Conservation (phyloP, 2,113 vertebrate genomes). For the Gnathonemus echidnorhynchus region DNA sequence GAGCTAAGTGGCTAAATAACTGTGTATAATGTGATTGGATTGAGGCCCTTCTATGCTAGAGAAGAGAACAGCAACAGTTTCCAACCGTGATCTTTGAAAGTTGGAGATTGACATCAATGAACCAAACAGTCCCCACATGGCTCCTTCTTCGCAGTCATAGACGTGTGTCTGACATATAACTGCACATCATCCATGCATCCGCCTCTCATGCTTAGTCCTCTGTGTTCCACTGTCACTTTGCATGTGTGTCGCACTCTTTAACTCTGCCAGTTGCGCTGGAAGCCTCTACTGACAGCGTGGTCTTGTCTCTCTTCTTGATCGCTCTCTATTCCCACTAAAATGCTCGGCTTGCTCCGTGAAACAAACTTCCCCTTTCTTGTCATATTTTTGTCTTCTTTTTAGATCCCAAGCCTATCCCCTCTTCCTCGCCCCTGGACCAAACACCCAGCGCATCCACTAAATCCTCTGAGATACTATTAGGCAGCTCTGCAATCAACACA, state of each 20-base stretch:
- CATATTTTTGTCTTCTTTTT: neutral
- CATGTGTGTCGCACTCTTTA: neutral
- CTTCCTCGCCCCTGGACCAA: neutral
- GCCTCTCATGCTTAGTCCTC: neutral
- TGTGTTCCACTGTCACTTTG: neutral
- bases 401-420: neutral
- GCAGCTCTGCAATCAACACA: neutral
- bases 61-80: neutral
- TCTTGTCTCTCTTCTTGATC: neutral
- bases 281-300: neutral
- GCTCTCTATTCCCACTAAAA: neutral
- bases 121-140: neutral
- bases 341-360: neutral
- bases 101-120: neutral
- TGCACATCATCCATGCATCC: neutral
- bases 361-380: neutral
- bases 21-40: neutral
- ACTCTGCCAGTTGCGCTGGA: neutral
- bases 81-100: neutral
- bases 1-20: neutral
- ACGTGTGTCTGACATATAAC: neutral
- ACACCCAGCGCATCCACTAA: neutral
- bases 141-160: neutral
- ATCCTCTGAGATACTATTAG: neutral
- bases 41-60: neutral